Conservation (phyloP, 1,140 invertebrate genomes). For the Drosophila paulistorum region DNA sequence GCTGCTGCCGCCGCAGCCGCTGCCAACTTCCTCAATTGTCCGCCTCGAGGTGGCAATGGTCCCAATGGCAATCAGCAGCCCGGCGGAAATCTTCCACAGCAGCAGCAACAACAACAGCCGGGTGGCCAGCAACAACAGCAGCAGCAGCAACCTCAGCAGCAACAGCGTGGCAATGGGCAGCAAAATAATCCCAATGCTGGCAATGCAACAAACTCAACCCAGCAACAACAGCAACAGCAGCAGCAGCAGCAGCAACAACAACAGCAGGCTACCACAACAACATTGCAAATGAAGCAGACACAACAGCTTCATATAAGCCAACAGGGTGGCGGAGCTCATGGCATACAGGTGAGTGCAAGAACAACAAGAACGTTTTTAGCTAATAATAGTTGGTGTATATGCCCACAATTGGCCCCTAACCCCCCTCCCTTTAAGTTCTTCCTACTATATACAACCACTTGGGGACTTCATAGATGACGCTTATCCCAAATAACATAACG, state of each 20-base stretch:
- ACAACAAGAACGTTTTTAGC: background rate
- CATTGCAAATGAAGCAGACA: constrained; percentile 92
- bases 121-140: constrained; percentile 57
- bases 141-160: constrained; percentile 39
- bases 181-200: constrained; percentile 71
- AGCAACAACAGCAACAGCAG: constrained; percentile 41
- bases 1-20: constrained; percentile 31
- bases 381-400: constrained; percentile 1
- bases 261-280: constrained; percentile 83
- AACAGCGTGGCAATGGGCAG: constrained; percentile 58
- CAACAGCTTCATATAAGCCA: constrained; percentile 93
- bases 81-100: constrained; percentile 84
- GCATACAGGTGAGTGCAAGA: constrained; percentile 87
- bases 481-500: constrained; percentile 68
- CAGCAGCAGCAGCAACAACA: constrained; percentile 65
- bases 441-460: background rate
- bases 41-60: constrained; percentile 83
- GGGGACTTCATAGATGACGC: constrained; percentile 39
- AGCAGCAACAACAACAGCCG: constrained; percentile 54
- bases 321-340: constrained; percentile 87
- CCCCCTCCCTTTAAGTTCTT: background rate
- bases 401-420: background rate
- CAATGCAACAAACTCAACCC: constrained; percentile 57
- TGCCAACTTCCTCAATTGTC: constrained; percentile 76
- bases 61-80: constrained; percentile 84